Evolutionary conservation across 1,140 invertebrate species (phyloP).

Genomic region (Bombus confusus): DNA sequence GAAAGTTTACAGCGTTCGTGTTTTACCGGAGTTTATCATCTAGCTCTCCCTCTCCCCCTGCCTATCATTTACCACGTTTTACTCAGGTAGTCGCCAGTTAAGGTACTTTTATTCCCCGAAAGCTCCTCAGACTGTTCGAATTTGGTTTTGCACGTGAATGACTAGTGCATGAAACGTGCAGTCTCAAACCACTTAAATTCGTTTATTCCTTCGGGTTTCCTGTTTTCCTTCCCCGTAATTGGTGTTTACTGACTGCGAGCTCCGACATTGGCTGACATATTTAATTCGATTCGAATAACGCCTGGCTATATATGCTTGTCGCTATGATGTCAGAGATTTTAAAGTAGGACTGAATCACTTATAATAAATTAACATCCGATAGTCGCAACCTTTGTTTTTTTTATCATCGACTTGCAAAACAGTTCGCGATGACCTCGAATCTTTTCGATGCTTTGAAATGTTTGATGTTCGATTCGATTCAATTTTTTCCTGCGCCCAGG

Average conservation of each 20-base stretch:
- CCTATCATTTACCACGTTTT: constrained; percentile 51
- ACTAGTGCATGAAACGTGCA: neutral
- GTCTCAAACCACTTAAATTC: too few species aligned
- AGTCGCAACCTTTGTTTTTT: too few species aligned
- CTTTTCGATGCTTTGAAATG: too few species aligned
- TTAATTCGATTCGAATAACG: neutral
- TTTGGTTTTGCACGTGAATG: constrained; percentile 50
- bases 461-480: too few species aligned
- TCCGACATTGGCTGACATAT: neutral
- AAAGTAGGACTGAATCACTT: too few species aligned
- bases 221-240: too few species aligned
- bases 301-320: too few species aligned
- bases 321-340: too few species aligned
- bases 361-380: too few species aligned
- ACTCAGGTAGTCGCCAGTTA: constrained; percentile 65
- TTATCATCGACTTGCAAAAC: too few species aligned
- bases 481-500: too few species aligned
- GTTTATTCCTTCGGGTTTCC: neutral
- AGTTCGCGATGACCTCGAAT: too few species aligned
- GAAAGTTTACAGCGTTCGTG: constrained; percentile 76
- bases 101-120: constrained; percentile 62
- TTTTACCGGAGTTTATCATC: constrained; percentile 77
- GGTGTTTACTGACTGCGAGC: constrained; percentile 6
- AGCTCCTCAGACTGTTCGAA: constrained; percentile 52
- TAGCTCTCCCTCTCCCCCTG: constrained; percentile 43